Percentiles rank a stretch among this genome's conserved stretches.
These are phyloP conservation scores for Lepidurus packardi DNA, from an alignment of 1,140 invertebrate genomes.

Conservation along the genomic window DNA sequence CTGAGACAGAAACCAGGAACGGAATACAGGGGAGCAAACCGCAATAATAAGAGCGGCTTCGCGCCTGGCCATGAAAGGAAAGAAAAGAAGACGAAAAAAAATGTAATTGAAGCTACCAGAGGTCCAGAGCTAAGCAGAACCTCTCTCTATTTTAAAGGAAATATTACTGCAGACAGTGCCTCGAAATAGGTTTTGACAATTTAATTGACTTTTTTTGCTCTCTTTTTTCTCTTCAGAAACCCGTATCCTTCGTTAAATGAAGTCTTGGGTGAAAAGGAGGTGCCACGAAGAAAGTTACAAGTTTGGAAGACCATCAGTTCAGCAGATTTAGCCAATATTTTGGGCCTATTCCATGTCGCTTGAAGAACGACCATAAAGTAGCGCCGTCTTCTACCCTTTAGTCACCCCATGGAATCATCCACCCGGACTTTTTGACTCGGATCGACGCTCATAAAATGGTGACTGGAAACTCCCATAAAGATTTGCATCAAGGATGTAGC, in stretches of 20 bases:
- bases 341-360: neutral
- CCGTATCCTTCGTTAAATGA: no score
- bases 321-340: neutral
- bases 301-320: neutral
- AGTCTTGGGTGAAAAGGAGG: no score
- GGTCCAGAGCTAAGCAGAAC: no score
- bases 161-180: no score
- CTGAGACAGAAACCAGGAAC: neutral
- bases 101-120: neutral
- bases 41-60: neutral
- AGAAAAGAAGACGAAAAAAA: neutral
- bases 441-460: no score
- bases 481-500: no score
- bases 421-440: neutral
- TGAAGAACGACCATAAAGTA: neutral
- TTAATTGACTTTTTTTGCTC: no score
- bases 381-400: neutral
- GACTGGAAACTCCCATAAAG: no score
- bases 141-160: no score
- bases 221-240: no score
- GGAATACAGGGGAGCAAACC: neutral
- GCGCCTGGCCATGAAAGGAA: neutral
- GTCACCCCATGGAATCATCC: neutral
- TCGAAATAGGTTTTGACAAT: no score
- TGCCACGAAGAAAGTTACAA: no score